Conservation (phyloP, 2,113 vertebrate genomes). For the Pseudopodoces humilis region DNA sequence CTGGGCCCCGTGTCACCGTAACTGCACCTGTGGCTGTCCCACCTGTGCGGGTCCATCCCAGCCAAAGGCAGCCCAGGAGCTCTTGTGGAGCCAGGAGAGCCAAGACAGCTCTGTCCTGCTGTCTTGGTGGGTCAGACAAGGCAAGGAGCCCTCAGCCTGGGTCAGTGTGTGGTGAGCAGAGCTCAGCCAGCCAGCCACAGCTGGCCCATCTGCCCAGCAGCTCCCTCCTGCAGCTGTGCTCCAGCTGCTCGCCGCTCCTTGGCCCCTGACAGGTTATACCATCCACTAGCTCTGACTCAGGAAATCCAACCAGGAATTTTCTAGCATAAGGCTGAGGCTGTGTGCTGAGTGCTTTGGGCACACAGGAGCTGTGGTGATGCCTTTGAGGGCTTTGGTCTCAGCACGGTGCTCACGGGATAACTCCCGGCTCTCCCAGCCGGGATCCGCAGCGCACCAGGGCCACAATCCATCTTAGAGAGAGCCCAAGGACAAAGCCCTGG, state of each 20-base stretch:
- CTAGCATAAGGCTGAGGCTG: neutral
- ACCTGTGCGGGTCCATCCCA: accelerated
- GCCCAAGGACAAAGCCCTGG: neutral
- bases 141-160: neutral
- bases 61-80: accelerated
- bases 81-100: accelerated
- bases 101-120: neutral
- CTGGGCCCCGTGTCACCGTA: accelerated
- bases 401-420: accelerated
- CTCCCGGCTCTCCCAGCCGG: no score
- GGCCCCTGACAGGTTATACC: accelerated
- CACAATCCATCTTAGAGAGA: accelerated
- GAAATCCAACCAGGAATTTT: neutral
- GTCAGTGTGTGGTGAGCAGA: accelerated
- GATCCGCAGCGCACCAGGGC: neutral
- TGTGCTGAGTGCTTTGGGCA: neutral
- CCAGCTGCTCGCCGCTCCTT: neutral
- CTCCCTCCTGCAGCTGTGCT: neutral
- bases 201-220: neutral
- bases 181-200: accelerated
- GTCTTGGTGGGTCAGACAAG: neutral
- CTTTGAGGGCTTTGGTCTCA: accelerated
- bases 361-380: accelerated
- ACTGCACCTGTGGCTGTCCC: neutral
- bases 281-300: neutral